Evolutionary conservation across 92 coral and sea anemone species (phyloP).

Genomic region (Phenganax subtilis): DNA sequence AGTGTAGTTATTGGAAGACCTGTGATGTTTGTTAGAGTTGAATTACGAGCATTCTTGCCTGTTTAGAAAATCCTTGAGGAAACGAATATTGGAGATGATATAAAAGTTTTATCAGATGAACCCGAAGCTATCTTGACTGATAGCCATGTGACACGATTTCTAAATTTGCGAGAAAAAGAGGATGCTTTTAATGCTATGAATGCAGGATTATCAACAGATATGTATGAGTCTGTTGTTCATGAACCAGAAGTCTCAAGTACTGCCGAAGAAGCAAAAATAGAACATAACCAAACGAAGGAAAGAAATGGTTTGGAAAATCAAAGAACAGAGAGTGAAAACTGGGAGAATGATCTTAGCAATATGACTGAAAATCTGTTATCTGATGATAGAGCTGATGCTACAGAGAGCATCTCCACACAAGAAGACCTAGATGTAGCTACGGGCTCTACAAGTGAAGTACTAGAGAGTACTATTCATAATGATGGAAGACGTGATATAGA

Average conservation of each 20-base stretch:
- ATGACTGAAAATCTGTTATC: not conserved
- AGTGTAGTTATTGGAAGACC: no score
- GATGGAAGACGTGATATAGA: not conserved
- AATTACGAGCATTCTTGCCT: not conserved
- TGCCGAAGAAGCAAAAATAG: not conserved
- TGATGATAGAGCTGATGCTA: not conserved
- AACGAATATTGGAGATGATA: slow-evolving; percentile 2
- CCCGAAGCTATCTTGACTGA: not conserved
- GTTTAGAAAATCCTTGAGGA: slow-evolving; percentile 31
- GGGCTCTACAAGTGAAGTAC: not conserved
- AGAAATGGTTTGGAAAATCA: not conserved
- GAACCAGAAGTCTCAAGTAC: not conserved
- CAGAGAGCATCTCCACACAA: not conserved
- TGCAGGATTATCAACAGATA: not conserved
- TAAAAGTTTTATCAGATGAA: not conserved
- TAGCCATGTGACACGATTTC: slow-evolving; percentile 48
- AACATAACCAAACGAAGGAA: not conserved
- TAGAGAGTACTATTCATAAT: not conserved
- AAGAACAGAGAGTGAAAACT: not conserved
- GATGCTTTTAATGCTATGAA: not conserved
- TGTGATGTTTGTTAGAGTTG: no score
- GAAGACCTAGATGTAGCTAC: not conserved
- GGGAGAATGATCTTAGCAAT: not conserved
- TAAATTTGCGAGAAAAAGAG: slow-evolving; percentile 45
- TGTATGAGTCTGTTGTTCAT: not conserved